Evolutionary conservation across 1,140 invertebrate genomes (phyloP).

Genomic region (Melitaea cinxia): DNA sequence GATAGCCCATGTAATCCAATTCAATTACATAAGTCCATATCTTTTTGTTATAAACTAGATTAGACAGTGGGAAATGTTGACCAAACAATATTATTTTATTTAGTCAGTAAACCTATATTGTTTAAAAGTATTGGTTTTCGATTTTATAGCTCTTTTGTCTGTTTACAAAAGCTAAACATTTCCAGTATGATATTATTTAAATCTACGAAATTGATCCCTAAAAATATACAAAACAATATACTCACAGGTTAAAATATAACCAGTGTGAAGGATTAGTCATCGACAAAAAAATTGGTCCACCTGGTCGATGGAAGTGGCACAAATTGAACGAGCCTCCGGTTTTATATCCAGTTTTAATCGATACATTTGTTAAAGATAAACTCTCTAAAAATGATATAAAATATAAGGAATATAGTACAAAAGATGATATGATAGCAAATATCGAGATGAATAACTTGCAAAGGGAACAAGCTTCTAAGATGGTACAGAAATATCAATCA

Average conservation of each 20-base stretch:
- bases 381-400: not conserved
- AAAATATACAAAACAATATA: not conserved
- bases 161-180: too few relatives aligned
- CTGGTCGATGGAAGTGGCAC: slow-evolving; percentile 60
- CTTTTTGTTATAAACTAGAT: too few relatives aligned
- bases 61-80: too few relatives aligned
- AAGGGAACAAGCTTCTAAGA: slow-evolving; percentile 46
- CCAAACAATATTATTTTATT: too few relatives aligned
- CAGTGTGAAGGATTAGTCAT: slow-evolving; percentile 56
- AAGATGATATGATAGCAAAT: slow-evolving; percentile 43
- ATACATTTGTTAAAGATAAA: slow-evolving; percentile 22
- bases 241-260: slow-evolving; percentile 58
- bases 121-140: too few relatives aligned
- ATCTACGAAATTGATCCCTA: too few relatives aligned
- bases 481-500: slow-evolving; percentile 46
- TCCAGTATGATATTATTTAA: too few relatives aligned
- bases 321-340: slow-evolving; percentile 56
- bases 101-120: too few relatives aligned
- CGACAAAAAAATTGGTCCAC: slow-evolving; percentile 48
- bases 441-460: slow-evolving; percentile 55
- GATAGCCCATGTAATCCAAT: too few relatives aligned
- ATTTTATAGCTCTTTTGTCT: too few relatives aligned
- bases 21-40: too few relatives aligned
- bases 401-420: not conserved
- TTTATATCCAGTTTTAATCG: slow-evolving; percentile 38